Conservation (phyloP, 1,140 invertebrate species). For the Trichoplusia ni region DNA sequence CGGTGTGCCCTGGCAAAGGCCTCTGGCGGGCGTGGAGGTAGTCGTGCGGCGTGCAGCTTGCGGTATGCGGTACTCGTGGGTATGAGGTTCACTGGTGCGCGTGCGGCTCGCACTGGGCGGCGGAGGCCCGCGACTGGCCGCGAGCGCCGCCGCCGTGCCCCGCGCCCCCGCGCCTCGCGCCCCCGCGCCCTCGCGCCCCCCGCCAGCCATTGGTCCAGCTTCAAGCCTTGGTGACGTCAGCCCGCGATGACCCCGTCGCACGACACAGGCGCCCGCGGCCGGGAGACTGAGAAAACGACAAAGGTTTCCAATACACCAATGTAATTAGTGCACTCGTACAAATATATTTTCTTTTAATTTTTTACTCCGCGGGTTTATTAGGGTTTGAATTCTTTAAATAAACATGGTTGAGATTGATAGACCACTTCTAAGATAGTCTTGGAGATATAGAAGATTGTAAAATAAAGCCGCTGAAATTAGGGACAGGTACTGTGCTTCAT, state of each 20-base stretch:
- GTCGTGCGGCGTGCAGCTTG: conserved; percentile 34
- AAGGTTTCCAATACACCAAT: background rate
- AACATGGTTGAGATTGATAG: too few species aligned
- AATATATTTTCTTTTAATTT: too few species aligned
- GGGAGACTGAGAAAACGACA: background rate
- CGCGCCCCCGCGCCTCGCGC: conserved; percentile 51
- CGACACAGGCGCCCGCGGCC: conserved; percentile 29
- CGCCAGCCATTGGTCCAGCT: conserved; percentile 36
- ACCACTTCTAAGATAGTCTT: too few species aligned
- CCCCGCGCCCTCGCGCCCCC: conserved; percentile 51
- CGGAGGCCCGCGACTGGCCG: conserved; percentile 63
- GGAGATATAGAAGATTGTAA: too few species aligned
- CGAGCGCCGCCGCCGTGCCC: conserved; percentile 44
- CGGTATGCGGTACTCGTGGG: conserved; percentile 44
- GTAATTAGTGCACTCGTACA: too few species aligned
- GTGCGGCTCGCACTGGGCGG: conserved; percentile 61
- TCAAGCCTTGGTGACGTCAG: conserved; percentile 51
- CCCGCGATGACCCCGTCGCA: conserved; percentile 39
- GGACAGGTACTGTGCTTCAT: too few species aligned
- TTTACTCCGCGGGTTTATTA: too few species aligned
- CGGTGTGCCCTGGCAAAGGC: background rate
- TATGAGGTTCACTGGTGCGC: conserved; percentile 45
- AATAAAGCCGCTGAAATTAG: too few species aligned
- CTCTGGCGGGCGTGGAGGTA: conserved; percentile 22
- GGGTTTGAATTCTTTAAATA: too few species aligned